Conservation (phyloP, 2,888 invertebrate species). For the Leucozona laternaria region DNA sequence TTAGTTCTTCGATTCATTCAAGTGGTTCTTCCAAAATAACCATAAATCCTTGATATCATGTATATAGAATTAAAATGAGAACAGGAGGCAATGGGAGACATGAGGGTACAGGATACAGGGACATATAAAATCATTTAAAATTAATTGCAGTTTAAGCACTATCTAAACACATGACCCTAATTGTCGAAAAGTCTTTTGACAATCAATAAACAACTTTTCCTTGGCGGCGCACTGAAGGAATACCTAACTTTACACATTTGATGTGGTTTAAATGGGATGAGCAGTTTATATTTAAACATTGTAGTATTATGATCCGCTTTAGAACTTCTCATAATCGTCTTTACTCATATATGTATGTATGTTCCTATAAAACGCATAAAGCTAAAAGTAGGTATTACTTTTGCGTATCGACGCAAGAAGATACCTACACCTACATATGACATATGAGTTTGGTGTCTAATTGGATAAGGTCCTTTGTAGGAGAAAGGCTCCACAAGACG, state of each 20-base stretch:
- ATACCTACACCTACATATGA: not conserved
- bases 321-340: not conserved
- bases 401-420: not conserved
- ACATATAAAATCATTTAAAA: conserved; percentile 23
- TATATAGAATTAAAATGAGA: not conserved
- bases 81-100: not conserved
- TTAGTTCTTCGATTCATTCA: not conserved
- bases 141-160: conserved; percentile 36
- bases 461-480: not conserved
- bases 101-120: not conserved
- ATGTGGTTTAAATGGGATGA: not conserved
- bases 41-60: not conserved
- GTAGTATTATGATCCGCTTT: conserved; percentile 28
- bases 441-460: not conserved
- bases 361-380: not conserved
- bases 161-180: conserved; percentile 32
- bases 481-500: not conserved
- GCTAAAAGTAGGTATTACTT: not conserved
- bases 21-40: not conserved
- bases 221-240: not conserved
- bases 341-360: not conserved
- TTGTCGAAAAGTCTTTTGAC: not conserved
- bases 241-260: not conserved
- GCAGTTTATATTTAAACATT: not conserved
- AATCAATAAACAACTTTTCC: not conserved